Evolutionary conservation across 2,113 vertebrate species (phyloP).

Genomic region (Leucopsar rothschildi): DNA sequence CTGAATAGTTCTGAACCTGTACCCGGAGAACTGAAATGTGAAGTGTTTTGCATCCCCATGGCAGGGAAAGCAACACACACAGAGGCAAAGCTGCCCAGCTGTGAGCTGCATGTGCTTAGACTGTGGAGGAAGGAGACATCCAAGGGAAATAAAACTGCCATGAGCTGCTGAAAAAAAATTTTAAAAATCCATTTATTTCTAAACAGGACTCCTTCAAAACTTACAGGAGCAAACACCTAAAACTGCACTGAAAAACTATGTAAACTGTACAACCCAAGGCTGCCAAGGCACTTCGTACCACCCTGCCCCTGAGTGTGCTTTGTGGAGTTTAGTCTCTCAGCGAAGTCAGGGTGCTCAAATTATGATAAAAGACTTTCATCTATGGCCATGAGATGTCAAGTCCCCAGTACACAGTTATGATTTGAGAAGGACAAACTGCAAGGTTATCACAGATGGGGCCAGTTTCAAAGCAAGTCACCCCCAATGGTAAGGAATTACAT

Average conservation of each 20-base stretch:
- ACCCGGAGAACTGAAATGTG: background rate
- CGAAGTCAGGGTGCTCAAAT: background rate
- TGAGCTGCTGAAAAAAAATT: background rate
- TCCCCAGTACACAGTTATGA: background rate
- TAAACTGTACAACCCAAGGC: background rate
- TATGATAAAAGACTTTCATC: constrained; percentile 16
- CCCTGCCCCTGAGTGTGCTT: background rate
- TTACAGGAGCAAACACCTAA: background rate
- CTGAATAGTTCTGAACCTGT: background rate
- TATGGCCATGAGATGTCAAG: background rate
- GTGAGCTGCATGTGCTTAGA: background rate
- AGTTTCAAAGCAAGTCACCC: background rate
- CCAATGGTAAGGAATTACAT: background rate
- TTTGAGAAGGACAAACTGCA: constrained; percentile 18
- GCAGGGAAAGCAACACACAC: background rate
- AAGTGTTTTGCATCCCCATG: background rate
- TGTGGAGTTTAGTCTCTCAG: background rate
- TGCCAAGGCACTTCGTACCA: background rate
- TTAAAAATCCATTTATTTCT: background rate
- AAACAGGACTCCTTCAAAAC: background rate
- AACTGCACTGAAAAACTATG: background rate
- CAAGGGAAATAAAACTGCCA: background rate
- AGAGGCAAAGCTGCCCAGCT: background rate
- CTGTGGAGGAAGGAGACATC: background rate
- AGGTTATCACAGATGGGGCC: background rate